phyloP scores from a whole-genome alignment of 1,140 invertebrate genomes.

The Leptinotarsa texana region DNA sequence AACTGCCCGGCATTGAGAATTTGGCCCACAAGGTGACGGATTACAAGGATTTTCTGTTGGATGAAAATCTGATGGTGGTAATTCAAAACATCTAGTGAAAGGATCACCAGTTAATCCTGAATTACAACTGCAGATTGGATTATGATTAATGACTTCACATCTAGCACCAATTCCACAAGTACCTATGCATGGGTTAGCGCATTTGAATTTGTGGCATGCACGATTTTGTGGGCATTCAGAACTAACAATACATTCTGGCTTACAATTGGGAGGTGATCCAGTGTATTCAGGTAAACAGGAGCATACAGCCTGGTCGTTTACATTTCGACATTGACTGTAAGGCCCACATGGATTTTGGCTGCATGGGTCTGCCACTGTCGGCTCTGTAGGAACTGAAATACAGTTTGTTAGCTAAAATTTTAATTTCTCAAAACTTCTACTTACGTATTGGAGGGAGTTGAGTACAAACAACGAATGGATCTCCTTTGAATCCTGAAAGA shows the following conservation, averaged over 20 bases:
- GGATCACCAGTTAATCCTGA: conserved; percentile 74
- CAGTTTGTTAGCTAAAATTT: background rate
- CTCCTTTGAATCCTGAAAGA: conserved; percentile 71
- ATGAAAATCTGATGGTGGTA: conserved; percentile 46
- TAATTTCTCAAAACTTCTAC: conserved; percentile 34
- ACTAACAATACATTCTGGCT: conserved; percentile 74
- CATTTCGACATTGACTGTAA: conserved; percentile 67
- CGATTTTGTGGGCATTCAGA: conserved; percentile 70
- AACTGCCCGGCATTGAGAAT: conserved; percentile 69
- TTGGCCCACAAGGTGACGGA: conserved; percentile 78
- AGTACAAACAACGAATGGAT: conserved; percentile 63
- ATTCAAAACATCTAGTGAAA: conserved; percentile 66
- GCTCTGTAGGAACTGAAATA: conserved; percentile 53
- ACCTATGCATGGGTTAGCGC: conserved; percentile 71
- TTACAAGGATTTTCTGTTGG: conserved; percentile 69
- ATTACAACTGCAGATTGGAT: conserved; percentile 74
- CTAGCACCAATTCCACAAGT: conserved; percentile 71
- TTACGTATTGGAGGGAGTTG: conserved; percentile 40
- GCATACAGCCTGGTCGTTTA: conserved; percentile 65
- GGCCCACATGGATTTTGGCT: conserved; percentile 71
- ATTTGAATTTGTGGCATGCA: conserved; percentile 74
- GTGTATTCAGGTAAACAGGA: conserved; percentile 67
- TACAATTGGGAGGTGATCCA: conserved; percentile 70
- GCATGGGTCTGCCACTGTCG: conserved; percentile 60
- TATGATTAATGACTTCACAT: conserved; percentile 71